Base-by-base conservation (phyloP, 2,888 invertebrate species). In the Clitarchus hookeri region DNA sequence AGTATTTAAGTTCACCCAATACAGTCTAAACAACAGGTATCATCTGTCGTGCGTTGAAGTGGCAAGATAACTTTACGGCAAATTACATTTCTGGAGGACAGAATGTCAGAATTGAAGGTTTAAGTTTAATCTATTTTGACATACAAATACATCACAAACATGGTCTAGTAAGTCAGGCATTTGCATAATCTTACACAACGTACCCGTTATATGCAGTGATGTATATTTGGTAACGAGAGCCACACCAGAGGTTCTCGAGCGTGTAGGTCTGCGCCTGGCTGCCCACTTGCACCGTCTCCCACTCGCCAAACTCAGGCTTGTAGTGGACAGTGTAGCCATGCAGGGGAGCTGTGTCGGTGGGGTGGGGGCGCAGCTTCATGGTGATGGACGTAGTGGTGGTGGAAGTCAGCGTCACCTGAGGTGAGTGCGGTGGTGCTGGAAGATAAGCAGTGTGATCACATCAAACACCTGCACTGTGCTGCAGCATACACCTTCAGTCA, bases 221-320 rank as follows among this genome's bases (percentile, higher is more conserved):
- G 91, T 97, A 97, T 89, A 98, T 95, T 91, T 98, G 98, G 92
- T 98, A 98, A 90, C 97, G 94, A 23, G 98, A 97, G 88, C 98
- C 98, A 91, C 98, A 98, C 92, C 96, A 95, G 87, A 98, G 92
- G 90, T 96, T 96, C 90, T 97, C 97, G 88, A 98, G 93, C 27
- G 97, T 96, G 91, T 96, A 96, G 85, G 96, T 97, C 89, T 95
- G 96, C 48, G 95, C 95, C 89, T 95, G 95, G 89, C 96, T 94
- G 54, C 95, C 94, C 86, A 95, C 95, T 92, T 97, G 96, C 87
- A 96, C 95, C 13, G 96, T 97, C 92, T 97, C 97, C 98, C 98
- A 98, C 90, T 97, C 97, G 26, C 98, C 98, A 90, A 98, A 98
- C 91, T 98, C 98, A 86, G 97, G 97, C 91, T 98, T 98, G 93